phyloP scores from a whole-genome alignment of 2,888 invertebrate genomes.

The Ormia ochracea region DNA sequence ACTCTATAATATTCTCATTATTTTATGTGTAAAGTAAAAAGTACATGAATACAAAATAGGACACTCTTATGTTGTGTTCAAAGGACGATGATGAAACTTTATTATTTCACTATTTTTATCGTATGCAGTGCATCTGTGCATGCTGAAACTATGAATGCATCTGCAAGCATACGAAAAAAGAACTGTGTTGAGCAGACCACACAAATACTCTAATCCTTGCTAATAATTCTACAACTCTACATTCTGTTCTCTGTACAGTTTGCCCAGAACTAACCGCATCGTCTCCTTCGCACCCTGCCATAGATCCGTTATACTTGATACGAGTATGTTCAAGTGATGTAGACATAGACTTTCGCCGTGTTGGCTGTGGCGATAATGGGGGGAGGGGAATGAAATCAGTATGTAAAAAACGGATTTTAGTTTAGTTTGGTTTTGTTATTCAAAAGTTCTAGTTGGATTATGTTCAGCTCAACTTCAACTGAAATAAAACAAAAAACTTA shows the following conservation, averaged over 20 bases:
- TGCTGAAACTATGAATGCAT: background rate
- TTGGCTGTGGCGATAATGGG: background rate
- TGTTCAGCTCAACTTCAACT: slow-evolving; percentile 35
- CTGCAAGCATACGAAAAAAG: background rate
- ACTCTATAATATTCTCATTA: slow-evolving; percentile 46
- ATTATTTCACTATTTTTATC: slow-evolving; percentile 47
- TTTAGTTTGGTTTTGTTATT: slow-evolving; percentile 50
- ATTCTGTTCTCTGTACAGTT: slow-evolving; percentile 1
- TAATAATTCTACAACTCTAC: slow-evolving; percentile 30
- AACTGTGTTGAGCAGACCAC: slow-evolving; percentile 38
- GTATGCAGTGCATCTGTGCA: slow-evolving; percentile 24
- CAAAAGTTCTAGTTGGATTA: slow-evolving; percentile 57
- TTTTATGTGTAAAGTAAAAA: background rate
- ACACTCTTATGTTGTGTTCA: background rate
- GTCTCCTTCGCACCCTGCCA: background rate
- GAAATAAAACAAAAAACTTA: background rate
- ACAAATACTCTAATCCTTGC: slow-evolving; percentile 54
- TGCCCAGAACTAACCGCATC: background rate
- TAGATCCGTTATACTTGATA: slow-evolving; percentile 5
- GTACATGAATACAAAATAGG: slow-evolving; percentile 11
- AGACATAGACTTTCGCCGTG: background rate
- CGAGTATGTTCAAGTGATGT: slow-evolving; percentile 19
- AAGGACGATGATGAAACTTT: slow-evolving; percentile 15
- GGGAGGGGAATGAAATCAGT: background rate
- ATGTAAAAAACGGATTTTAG: slow-evolving; percentile 1